phyloP scores from a whole-genome alignment of 1,140 invertebrate species.

The Theocolax elegans region DNA sequence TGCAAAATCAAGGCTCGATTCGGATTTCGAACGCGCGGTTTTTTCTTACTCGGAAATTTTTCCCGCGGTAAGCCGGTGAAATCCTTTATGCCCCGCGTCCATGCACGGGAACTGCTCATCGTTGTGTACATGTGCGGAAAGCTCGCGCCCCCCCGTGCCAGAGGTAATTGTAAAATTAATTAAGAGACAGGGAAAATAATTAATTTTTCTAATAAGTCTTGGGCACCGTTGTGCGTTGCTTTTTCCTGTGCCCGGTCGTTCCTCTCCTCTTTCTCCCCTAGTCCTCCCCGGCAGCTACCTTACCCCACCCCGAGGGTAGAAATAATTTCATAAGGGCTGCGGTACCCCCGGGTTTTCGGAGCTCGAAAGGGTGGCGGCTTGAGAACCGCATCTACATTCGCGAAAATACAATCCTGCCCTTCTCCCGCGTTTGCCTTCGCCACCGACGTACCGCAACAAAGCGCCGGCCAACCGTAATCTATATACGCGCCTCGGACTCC shows the following conservation, averaged over 20 bases:
- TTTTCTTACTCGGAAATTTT: constrained; percentile 30
- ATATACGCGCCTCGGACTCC: neutral
- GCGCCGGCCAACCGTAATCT: constrained; percentile 16
- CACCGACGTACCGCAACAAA: constrained; percentile 30
- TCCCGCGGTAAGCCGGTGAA: neutral
- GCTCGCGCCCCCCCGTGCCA: neutral
- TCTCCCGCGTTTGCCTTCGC: constrained; percentile 20
- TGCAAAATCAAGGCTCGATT: constrained; percentile 35
- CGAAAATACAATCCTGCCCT: constrained; percentile 55
- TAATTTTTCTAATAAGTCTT: constrained; percentile 69
- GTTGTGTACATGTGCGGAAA: neutral
- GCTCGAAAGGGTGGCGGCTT: constrained; percentile 46
- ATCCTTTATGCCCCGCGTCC: constrained; percentile 29
- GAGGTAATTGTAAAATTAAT: constrained; percentile 67
- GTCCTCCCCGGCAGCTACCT: too few relatives aligned
- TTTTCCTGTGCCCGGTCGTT: too few relatives aligned
- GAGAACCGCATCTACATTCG: constrained; percentile 65
- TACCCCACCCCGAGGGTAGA: constrained; percentile 52
- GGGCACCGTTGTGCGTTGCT: constrained; percentile 26
- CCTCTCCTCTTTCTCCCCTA: too few relatives aligned
- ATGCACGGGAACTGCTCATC: neutral
- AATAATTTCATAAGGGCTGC: constrained; percentile 64
- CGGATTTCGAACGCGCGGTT: constrained; percentile 36
- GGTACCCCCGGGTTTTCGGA: neutral
- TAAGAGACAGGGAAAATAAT: constrained; percentile 67